phyloP scores from a whole-genome alignment of 37 sponge, comb jelly and placozoan species.

The Trichoplax adhaerens region DNA sequence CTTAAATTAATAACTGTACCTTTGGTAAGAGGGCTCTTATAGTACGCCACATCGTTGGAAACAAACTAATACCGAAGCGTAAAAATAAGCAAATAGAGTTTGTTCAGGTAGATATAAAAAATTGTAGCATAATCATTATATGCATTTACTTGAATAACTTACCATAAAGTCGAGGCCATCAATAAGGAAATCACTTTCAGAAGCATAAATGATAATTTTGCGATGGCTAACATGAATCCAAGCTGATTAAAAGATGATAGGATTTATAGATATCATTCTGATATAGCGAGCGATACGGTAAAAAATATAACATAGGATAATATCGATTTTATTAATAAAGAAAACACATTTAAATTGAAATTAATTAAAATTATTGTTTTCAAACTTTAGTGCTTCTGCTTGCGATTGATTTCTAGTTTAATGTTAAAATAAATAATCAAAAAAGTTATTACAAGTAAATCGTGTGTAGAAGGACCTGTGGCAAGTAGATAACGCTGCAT shows the following conservation, averaged over 20 bases:
- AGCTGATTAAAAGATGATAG: constrained; percentile 24
- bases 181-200: constrained; percentile 26
- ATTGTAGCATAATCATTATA: not conserved
- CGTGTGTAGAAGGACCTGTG: constrained; percentile 39
- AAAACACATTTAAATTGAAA: no score
- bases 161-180: constrained; percentile 56
- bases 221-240: constrained; percentile 62
- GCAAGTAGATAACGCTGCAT: constrained; percentile 84
- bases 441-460: no score
- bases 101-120: not conserved
- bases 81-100: not conserved
- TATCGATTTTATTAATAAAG: no score
- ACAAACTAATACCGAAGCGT: constrained; percentile 19
- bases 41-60: constrained; percentile 48
- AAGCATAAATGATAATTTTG: constrained; percentile 16
- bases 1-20: constrained; percentile 14
- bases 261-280: not conserved
- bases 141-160: not conserved
- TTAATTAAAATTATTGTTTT: no score
- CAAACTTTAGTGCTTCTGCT: no score
- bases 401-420: no score
- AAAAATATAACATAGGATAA: no score
- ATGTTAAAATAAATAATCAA: no score
- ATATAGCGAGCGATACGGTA: no score
- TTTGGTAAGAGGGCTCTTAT: constrained; percentile 64